These are phyloP conservation scores for Cryptotis parvus DNA, from an alignment of 2,113 vertebrate genomes.

Conservation along the genomic window DNA sequence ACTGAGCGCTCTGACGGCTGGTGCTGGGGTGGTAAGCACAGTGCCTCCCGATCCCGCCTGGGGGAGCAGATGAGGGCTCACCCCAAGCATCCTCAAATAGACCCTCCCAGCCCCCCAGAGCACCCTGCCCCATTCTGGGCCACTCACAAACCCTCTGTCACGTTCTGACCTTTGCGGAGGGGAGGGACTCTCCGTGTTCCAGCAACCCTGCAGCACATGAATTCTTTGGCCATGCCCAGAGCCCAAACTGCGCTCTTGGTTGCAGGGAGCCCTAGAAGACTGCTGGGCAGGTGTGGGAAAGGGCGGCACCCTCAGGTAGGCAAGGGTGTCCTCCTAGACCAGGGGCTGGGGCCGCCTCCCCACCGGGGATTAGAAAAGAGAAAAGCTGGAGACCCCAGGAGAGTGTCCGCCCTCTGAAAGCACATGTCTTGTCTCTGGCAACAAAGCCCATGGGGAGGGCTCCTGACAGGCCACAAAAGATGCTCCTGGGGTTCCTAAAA, in stretches of 20 bases:
- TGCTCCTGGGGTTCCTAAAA: constrained; percentile 16
- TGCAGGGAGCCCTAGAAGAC: background rate
- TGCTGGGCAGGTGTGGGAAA: background rate
- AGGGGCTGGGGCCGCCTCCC: background rate
- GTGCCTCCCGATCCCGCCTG: background rate
- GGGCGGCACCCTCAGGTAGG: background rate
- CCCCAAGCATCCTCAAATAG: background rate
- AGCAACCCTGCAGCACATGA: background rate
- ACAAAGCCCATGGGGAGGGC: constrained; percentile 18
- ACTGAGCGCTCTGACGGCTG: background rate
- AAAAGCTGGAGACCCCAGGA: background rate
- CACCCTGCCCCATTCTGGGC: background rate
- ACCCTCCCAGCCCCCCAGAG: background rate
- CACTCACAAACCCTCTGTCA: background rate
- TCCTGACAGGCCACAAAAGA: constrained; percentile 37
- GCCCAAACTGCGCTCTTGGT: no score
- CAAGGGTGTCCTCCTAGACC: background rate
- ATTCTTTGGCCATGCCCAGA: no score
- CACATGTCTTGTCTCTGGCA: constrained; percentile 37
- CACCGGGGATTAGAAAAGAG: background rate
- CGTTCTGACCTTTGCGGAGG: background rate
- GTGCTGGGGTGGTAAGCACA: background rate
- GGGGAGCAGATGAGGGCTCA: background rate
- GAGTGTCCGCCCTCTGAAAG: background rate
- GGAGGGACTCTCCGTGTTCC: accelerated